These are phyloP conservation scores for Poecilia velifera DNA, from an alignment of 2,797 vertebrate species.

Conservation along the genomic window DNA sequence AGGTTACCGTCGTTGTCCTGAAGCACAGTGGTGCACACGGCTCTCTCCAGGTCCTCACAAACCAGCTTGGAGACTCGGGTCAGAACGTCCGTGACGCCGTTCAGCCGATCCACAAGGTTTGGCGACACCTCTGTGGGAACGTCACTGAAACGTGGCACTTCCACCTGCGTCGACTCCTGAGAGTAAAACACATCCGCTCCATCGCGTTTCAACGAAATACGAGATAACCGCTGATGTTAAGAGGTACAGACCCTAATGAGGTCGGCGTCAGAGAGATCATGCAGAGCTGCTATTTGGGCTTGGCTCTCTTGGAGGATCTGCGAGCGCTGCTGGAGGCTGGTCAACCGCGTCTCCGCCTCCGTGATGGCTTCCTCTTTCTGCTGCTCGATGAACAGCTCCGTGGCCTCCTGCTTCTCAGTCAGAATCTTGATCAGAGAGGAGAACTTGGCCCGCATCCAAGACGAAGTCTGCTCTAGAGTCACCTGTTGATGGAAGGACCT, in stretches of 20 bases:
- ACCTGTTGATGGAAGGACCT: slow-evolving; percentile 61
- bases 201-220: neutral
- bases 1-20: slow-evolving; percentile 77
- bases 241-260: slow-evolving; percentile 76
- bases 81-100: slow-evolving; percentile 74
- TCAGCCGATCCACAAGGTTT: slow-evolving; percentile 75
- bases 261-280: slow-evolving; percentile 66
- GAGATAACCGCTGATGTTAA: neutral
- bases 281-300: slow-evolving; percentile 67
- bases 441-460: slow-evolving; percentile 78
- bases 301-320: slow-evolving; percentile 67
- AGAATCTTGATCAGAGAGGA: slow-evolving; percentile 74
- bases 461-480: slow-evolving; percentile 78
- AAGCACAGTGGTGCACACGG: slow-evolving; percentile 70
- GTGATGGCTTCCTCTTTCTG: slow-evolving; percentile 61
- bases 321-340: slow-evolving; percentile 62
- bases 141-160: slow-evolving; percentile 72
- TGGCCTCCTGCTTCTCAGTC: slow-evolving; percentile 77
- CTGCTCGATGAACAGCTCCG: slow-evolving; percentile 65
- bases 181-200: neutral
- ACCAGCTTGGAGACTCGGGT: slow-evolving; percentile 81
- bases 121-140: slow-evolving; percentile 68
- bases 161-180: slow-evolving; percentile 75
- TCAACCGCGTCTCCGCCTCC: slow-evolving; percentile 67
- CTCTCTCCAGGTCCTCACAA: slow-evolving; percentile 82